Conservation (phyloP, 2,797 vertebrate genomes). For the Simalia tracyae region DNA sequence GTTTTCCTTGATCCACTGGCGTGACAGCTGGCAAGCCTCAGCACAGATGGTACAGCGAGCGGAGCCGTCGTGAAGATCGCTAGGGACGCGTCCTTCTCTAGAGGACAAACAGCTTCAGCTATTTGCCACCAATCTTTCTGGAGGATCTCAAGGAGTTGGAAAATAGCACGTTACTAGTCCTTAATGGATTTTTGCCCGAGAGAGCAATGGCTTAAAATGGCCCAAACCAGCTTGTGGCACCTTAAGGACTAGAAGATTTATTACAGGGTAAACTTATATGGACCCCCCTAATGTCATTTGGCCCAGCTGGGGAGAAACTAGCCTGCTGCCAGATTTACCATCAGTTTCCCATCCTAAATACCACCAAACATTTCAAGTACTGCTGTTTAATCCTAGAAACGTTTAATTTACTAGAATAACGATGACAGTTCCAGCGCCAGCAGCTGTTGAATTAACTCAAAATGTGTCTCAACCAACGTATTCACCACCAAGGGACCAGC, state of each 20-base stretch:
- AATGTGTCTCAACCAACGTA: neutral
- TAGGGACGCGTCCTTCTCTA: neutral
- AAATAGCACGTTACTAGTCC: neutral
- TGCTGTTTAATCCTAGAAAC: neutral
- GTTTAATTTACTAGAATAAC: neutral
- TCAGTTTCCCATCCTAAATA: no score
- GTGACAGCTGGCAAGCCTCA: neutral
- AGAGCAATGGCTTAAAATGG: neutral
- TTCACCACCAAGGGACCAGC: neutral
- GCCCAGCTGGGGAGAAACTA: no score
- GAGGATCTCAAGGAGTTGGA: neutral
- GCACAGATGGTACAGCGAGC: neutral
- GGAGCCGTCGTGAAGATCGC: neutral
- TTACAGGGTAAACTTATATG: neutral
- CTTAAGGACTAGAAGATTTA: neutral
- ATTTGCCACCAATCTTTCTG: neutral
- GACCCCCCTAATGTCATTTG: no score
- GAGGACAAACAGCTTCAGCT: neutral
- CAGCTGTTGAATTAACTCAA: neutral
- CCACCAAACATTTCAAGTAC: no score
- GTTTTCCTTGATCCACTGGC: neutral
- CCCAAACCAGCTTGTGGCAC: neutral
- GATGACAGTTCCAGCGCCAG: neutral
- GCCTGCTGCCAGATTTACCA: no score
- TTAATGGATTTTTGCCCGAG: neutral